Base-by-base conservation (phyloP, 2,113 vertebrate species). In the Danionella cerebrum region DNA sequence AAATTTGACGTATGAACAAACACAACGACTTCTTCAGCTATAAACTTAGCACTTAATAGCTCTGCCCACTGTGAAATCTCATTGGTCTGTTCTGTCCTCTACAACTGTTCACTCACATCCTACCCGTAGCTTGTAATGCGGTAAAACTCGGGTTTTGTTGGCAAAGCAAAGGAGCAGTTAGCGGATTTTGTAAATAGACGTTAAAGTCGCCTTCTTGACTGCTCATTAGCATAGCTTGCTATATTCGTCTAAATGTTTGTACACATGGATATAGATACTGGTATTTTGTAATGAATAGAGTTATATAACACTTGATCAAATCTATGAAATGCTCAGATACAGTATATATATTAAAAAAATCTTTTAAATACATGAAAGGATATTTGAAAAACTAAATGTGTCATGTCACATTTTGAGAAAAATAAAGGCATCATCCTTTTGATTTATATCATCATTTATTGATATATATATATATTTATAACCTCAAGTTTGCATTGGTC, bases 241-340 rank as follows among this genome's bases (percentile, higher is more conserved):
- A 42, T 58, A 50, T 48, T 33, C 19, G 39, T 68, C 14, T 45
- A 68, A 36, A 48, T 47, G 42, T 68, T 50, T 68, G 53, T 68
- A 36, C 48, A 48, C 41, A 25, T 50, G 14, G 11, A 68, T 48
- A 35, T 36, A 58, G 48, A 67, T 21, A 55, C 47, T 16, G 27
- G 31, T 57, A 67, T 67, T 67, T 68, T 67, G 2, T 47, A 60
- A 67, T 22, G 16, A 0, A 41, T 16, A 10, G 25, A 55, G 29
- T 42, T 18, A 44, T 54, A 14, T 25, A 57, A 31, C 1, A 44
- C 36, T 10, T 12, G n/a, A 21, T 12, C 6, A 21, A 38, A 38
- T 31, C n/a, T n/a, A n/a, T n/a, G n/a, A n/a, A n/a, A n/a, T n/a
- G n/a, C n/a, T n/a, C n/a, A n/a, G n/a, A n/a, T n/a, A n/a, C n/a